phyloP scores from a whole-genome alignment of 2,113 vertebrate genomes.

The Polypterus senegalus region DNA sequence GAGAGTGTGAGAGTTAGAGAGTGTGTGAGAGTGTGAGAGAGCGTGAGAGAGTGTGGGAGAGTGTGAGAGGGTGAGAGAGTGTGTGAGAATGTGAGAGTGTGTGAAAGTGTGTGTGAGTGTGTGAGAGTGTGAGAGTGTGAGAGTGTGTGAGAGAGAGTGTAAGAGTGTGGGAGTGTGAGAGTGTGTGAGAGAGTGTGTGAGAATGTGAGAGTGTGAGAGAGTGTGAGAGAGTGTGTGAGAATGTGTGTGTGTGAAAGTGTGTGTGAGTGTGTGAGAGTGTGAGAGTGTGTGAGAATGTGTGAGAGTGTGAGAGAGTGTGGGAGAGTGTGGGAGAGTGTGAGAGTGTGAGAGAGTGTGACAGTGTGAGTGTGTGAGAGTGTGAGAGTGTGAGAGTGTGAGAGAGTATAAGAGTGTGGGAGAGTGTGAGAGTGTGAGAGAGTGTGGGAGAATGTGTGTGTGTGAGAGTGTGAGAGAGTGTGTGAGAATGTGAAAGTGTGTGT shows the following conservation, averaged over 20 bases:
- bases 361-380: background rate
- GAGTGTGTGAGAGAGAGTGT: conserved; percentile 2
- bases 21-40: background rate
- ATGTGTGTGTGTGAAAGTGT: too few species aligned
- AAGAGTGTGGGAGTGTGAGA: too few species aligned
- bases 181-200: too few species aligned
- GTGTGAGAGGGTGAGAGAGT: too few species aligned
- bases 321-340: background rate
- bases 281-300: background rate
- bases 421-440: conserved; percentile 2
- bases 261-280: too few species aligned
- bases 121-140: background rate
- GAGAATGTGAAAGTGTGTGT: too few species aligned
- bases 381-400: background rate
- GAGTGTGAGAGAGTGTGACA: background rate
- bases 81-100: background rate
- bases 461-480: too few species aligned
- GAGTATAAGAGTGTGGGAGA: background rate
- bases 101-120: background rate
- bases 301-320: background rate
- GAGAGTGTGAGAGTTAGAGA: background rate
- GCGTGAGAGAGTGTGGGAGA: background rate
- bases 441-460: background rate
- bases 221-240: too few species aligned
- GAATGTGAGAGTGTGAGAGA: too few species aligned